Evolutionary conservation across 2,888 invertebrate genomes (phyloP).

Genomic region (Drosophila prolongata): DNA sequence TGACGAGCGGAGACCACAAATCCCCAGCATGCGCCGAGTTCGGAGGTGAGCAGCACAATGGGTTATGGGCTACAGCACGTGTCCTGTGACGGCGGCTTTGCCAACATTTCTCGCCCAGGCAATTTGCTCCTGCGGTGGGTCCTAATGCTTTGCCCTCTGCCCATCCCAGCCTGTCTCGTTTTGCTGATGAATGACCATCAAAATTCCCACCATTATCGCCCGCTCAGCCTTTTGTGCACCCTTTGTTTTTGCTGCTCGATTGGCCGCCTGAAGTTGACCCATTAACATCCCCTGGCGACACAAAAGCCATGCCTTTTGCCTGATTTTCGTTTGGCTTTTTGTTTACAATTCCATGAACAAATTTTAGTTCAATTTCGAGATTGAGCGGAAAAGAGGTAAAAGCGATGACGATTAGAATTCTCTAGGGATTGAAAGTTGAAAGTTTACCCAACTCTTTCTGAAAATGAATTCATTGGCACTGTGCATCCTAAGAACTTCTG

Average conservation of each 20-base stretch:
- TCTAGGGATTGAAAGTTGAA: not conserved
- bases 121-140: conserved; percentile 27
- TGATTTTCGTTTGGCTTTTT: conserved; percentile 17
- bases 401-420: not conserved
- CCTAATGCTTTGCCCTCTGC: conserved; percentile 6
- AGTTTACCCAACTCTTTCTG: not conserved
- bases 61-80: conserved; percentile 24
- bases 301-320: conserved; percentile 7
- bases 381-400: too few relatives aligned
- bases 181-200: conserved; percentile 43
- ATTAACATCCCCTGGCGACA: conserved; percentile 28
- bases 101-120: conserved; percentile 22
- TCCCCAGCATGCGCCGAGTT: conserved; percentile 63
- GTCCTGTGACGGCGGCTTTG: conserved; percentile 22
- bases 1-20: conserved; percentile 56
- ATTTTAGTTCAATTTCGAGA: conserved; percentile 28
- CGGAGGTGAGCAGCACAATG: conserved; percentile 5
- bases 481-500: not conserved
- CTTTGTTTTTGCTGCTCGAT: conserved; percentile 30
- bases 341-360: conserved; percentile 38
- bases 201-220: conserved; percentile 38
- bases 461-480: not conserved
- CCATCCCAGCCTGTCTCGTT: conserved; percentile 1
- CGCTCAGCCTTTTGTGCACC: conserved; percentile 20
- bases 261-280: conserved; percentile 38